Evolutionary conservation across 2,888 invertebrate species (phyloP).

Genomic region (Trissonchulus sp.): DNA sequence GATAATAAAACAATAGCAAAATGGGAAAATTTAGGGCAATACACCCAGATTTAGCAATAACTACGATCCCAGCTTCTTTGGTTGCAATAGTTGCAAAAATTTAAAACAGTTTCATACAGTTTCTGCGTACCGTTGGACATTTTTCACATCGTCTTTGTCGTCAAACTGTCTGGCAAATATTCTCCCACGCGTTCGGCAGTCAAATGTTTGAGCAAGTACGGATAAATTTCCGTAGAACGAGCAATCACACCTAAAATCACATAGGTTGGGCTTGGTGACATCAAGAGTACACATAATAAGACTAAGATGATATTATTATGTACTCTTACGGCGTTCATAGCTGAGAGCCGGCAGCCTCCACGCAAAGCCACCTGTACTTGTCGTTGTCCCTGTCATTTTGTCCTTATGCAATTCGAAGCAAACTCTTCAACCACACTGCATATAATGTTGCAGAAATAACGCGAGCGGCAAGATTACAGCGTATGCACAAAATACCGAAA

Average conservation of each 20-base stretch:
- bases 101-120: background rate
- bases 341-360: background rate
- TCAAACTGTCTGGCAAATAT: conserved; percentile 55
- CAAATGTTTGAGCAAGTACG: conserved; percentile 53
- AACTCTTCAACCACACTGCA: too few relatives aligned
- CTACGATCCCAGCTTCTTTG: too few relatives aligned
- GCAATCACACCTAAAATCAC: conserved; percentile 54
- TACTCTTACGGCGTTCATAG: background rate
- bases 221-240: conserved; percentile 53
- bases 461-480: too few relatives aligned
- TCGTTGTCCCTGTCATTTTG: too few relatives aligned
- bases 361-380: too few relatives aligned
- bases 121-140: conserved; percentile 23
- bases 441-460: too few relatives aligned
- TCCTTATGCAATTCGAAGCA: too few relatives aligned
- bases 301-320: background rate
- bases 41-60: too few relatives aligned
- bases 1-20: too few relatives aligned
- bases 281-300: background rate
- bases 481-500: too few relatives aligned
- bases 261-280: background rate
- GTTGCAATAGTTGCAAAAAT: too few relatives aligned
- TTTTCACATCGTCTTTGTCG: conserved; percentile 37
- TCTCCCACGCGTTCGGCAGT: conserved; percentile 53
- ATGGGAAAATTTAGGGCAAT: too few relatives aligned